These are phyloP conservation scores for Geococcyx californianus DNA, from an alignment of 2,113 vertebrate species.

Conservation along the genomic window DNA sequence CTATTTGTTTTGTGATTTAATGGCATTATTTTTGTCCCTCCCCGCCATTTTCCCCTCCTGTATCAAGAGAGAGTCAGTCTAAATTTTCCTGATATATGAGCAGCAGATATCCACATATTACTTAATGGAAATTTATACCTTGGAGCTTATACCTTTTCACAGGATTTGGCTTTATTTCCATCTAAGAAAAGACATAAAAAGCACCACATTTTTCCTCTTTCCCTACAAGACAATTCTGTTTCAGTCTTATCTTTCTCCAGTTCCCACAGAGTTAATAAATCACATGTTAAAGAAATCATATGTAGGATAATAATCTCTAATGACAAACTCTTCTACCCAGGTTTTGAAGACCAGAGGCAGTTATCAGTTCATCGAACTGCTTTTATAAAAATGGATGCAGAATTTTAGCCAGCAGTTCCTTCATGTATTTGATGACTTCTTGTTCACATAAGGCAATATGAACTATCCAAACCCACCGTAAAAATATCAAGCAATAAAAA, in stretches of 20 bases:
- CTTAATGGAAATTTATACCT: neutral
- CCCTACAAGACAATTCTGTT: neutral
- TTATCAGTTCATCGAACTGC: neutral
- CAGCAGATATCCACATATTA: neutral
- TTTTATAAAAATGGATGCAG: neutral
- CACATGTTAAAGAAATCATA: neutral
- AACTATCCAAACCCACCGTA: neutral
- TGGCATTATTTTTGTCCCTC: neutral
- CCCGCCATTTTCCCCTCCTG: neutral
- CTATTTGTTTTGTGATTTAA: neutral
- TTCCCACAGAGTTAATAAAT: neutral
- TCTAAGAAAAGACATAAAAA: neutral
- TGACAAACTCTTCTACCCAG: neutral
- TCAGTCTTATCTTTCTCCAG: neutral
- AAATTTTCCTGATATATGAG: neutral
- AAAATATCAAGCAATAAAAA: neutral
- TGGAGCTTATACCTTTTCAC: neutral
- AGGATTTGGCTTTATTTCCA: neutral
- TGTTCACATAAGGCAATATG: neutral
- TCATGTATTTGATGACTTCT: neutral
- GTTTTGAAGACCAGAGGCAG: neutral
- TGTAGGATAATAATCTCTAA: neutral
- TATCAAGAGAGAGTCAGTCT: neutral
- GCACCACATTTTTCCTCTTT: neutral
- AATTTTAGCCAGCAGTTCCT: neutral